Evolutionary conservation across 2,888 invertebrate genomes (phyloP).

Genomic region (Deroplatys truncata): DNA sequence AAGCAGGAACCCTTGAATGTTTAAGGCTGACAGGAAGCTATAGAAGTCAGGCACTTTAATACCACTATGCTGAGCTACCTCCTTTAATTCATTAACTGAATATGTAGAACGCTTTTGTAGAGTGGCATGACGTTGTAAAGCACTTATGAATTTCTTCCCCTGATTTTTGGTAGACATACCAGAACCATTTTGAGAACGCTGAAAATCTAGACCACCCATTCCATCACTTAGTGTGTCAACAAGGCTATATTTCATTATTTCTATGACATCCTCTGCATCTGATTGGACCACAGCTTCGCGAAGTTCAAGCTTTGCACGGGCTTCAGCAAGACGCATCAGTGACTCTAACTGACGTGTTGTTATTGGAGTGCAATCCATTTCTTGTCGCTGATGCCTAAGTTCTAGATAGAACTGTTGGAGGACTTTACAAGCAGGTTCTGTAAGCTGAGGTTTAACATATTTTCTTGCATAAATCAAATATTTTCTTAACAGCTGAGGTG

Average conservation of each 20-base stretch:
- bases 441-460: constrained; percentile 78
- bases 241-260: constrained; percentile 76
- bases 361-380: constrained; percentile 68
- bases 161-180: constrained; percentile 67
- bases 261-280: constrained; percentile 83
- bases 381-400: constrained; percentile 64
- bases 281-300: constrained; percentile 67
- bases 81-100: constrained; percentile 69
- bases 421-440: constrained; percentile 63
- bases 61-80: constrained; percentile 62
- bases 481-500: constrained; percentile 74
- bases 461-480: constrained; percentile 89
- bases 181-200: constrained; percentile 63
- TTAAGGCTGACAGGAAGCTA: constrained; percentile 71
- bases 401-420: constrained; percentile 78
- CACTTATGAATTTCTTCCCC: constrained; percentile 67
- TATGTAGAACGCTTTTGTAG: constrained; percentile 67
- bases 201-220: constrained; percentile 58
- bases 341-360: constrained; percentile 88
- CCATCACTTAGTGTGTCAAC: constrained; percentile 72
- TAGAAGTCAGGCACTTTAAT: constrained; percentile 61
- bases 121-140: constrained; percentile 62
- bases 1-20: constrained; percentile 79
- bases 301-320: constrained; percentile 83
- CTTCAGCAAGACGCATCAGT: constrained; percentile 78